These are phyloP conservation scores for Hemicrepidius hirtus DNA, from an alignment of 2,888 invertebrate genomes.

Conservation along the genomic window DNA sequence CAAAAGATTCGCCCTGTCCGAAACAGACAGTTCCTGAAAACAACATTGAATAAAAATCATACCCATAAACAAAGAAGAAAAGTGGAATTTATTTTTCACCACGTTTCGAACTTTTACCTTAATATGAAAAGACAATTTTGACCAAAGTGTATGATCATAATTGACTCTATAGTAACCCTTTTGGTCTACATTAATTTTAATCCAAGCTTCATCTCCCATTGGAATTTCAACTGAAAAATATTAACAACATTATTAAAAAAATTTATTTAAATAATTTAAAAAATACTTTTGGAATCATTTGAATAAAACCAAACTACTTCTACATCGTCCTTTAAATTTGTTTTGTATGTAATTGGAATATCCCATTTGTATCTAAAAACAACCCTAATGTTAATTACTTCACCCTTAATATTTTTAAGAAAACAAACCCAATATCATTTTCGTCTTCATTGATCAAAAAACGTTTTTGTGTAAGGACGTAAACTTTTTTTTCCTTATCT, in stretches of 20 bases:
- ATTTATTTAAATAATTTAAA: not conserved
- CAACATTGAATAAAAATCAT: no score
- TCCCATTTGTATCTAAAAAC: conserved; percentile 10
- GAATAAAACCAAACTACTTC: not conserved
- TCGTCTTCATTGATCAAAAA: not conserved
- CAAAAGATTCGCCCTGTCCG: not conserved
- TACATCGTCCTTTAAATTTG: not conserved
- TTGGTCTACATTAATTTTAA: conserved; percentile 2
- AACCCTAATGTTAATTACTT: not conserved
- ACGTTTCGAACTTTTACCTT: no score
- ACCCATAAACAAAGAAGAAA: no score
- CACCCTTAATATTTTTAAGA: not conserved
- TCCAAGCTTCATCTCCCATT: not conserved
- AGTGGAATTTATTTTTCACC: no score
- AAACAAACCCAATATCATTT: not conserved
- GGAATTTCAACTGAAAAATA: not conserved
- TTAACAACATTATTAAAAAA: not conserved
- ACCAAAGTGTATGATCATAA: not conserved
- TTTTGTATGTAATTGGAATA: conserved; percentile 4
- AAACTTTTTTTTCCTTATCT: not conserved
- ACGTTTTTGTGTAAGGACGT: not conserved
- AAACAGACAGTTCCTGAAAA: not conserved
- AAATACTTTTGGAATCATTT: not conserved
- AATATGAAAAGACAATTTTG: not conserved
- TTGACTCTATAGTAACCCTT: conserved; percentile 4